Base-by-base conservation (phyloP, 2,888 invertebrate genomes). In the Elegia similella region DNA sequence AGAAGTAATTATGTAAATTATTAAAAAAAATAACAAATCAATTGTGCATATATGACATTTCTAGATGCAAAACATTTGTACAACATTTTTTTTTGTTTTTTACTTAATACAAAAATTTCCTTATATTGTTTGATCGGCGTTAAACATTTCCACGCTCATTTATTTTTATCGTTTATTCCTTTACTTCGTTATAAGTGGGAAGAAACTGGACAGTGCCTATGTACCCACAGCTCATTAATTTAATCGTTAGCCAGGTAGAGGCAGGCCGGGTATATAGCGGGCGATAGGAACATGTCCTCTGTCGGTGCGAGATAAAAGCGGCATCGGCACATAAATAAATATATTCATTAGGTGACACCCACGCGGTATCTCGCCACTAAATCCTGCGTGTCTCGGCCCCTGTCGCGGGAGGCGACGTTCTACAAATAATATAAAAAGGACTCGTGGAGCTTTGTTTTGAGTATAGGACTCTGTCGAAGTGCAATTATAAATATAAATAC, bases 331-430 rank as follows among this genome's bases (percentile, higher is more conserved):
- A 82, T 82, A 89, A 90, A 89, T 89, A 90, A 88, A 87, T 89
- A 88, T 88, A 89, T 90, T 91, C 90, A 91, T 90, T 91, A 90
- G 86, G 84, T 80, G 84, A 90, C 91, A 88, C 90, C 91, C 88
- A 90, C 90, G 83, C 84, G 73, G 65, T 88, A 88, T 90, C 88
- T 80, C 75, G 79, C 76, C 82, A 86, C 83, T 91, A 91, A 91
- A 91, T 90, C 88, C 88, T 84, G 78, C 76, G 68, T 69, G 76
- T 77, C 84, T 84, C 86, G 84, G 81, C 82, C 84, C 76, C 85
- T 81, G 86, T 85, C 84, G 75, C 66, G 69, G 74, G 75, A 73
- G 77, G 73, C 76, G 62, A 63, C 63, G 69, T 63, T n/a, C 5
- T 38, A 70, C 69, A 69, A 72, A 71, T 75, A 82, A 73, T 72